A percentile compares a stretch with the other conserved stretches of the same genome.
These are phyloP conservation scores for Dryas iulia DNA, from an alignment of 1,140 invertebrate genomes.

Conservation along the genomic window DNA sequence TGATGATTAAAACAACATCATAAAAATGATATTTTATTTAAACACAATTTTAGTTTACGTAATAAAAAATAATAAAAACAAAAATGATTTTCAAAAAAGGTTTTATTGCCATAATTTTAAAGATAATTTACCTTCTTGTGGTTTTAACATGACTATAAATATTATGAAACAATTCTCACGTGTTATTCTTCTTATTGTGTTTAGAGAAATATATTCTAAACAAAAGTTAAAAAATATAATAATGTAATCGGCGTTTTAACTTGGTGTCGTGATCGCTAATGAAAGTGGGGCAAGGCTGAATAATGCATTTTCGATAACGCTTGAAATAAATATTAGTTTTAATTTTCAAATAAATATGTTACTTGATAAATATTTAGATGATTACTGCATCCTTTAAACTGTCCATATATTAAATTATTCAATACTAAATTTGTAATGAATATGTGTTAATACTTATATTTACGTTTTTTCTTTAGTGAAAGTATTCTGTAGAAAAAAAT, in stretches of 20 bases:
- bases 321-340: constrained; percentile 15
- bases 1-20: too few relatives aligned
- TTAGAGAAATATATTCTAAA: neutral
- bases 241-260: constrained; percentile 2
- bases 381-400: neutral
- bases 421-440: too few relatives aligned
- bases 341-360: neutral
- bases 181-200: neutral
- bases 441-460: too few relatives aligned
- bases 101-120: neutral
- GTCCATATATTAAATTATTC: neutral
- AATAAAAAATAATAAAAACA: too few relatives aligned
- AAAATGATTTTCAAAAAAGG: too few relatives aligned
- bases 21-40: too few relatives aligned
- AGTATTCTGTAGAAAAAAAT: too few relatives aligned
- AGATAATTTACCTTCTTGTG: neutral
- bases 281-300: constrained; percentile 18
- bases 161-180: neutral
- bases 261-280: neutral
- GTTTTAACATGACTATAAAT: neutral
- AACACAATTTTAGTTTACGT: too few relatives aligned
- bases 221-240: neutral
- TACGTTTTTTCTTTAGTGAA: too few relatives aligned
- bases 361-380: constrained; percentile 4
- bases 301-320: constrained; percentile 17